Evolutionary conservation across 2,888 invertebrate genomes (phyloP).

Genomic region (Adelognathus sp.): DNA sequence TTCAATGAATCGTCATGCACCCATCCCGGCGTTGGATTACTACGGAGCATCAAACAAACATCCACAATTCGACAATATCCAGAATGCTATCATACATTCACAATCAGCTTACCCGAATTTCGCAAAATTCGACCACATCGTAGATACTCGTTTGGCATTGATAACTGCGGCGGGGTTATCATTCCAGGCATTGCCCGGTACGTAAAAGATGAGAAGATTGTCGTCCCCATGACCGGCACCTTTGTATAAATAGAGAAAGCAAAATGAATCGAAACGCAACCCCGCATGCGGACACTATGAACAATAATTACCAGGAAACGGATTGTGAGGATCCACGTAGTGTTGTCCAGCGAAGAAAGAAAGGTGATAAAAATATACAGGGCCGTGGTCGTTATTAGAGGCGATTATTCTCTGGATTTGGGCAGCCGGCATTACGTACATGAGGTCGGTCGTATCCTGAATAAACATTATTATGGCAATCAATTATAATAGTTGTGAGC

Average conservation of each 20-base stretch:
- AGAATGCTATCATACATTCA: no score
- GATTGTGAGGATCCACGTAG: background rate
- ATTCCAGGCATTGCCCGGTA: background rate
- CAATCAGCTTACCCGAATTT: no score
- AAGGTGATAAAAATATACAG: conserved; percentile 65
- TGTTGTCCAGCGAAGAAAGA: conserved; percentile 36
- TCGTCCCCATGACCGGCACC: background rate
- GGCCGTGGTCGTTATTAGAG: conserved; percentile 8
- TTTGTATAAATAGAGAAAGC: background rate
- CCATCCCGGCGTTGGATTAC: conserved; percentile 3
- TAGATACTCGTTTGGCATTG: background rate
- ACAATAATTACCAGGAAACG: background rate
- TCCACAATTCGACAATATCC: background rate
- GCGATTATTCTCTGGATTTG: conserved; percentile 59
- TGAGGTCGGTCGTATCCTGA: conserved; percentile 54
- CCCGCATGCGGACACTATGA: background rate
- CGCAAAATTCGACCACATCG: no score
- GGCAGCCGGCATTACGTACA: conserved; percentile 62
- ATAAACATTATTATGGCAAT: background rate
- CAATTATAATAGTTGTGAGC: background rate
- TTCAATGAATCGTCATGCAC: background rate
- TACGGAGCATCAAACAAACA: background rate
- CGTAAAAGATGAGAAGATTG: background rate
- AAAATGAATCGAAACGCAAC: background rate
- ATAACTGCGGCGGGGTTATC: background rate